These are phyloP conservation scores for Zonotrichia leucophrys DNA, from an alignment of 2,113 vertebrate genomes.

Conservation along the genomic window DNA sequence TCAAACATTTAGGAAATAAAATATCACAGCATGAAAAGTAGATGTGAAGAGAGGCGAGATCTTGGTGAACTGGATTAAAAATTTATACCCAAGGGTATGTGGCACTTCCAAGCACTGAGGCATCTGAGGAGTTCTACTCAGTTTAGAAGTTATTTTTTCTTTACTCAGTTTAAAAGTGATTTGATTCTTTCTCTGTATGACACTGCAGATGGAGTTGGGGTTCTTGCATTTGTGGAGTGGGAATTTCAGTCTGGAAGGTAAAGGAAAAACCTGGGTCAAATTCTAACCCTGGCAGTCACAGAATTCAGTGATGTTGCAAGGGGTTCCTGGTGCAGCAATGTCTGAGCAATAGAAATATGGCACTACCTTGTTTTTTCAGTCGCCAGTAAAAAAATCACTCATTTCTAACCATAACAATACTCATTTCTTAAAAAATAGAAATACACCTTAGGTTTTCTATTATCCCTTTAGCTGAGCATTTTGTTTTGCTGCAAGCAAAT, in stretches of 20 bases:
- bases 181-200: not conserved
- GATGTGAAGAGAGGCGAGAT: accelerated
- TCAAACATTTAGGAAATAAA: not conserved
- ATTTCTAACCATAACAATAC: not conserved
- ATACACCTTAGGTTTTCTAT: not conserved
- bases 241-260: not conserved
- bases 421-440: not conserved
- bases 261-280: not conserved
- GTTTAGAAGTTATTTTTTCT: not conserved
- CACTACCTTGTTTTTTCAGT: not conserved
- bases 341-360: not conserved
- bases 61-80: not conserved
- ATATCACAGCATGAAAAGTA: not conserved
- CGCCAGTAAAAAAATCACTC: constrained; percentile 8
- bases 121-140: not conserved
- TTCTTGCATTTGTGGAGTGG: not conserved
- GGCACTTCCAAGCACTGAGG: not conserved
- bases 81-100: not conserved
- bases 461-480: constrained; percentile 50
- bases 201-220: not conserved
- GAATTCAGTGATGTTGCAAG: not conserved
- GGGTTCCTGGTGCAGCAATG: not conserved
- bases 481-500: constrained; percentile 65
- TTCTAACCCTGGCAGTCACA: not conserved
- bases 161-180: not conserved